Percentiles rank a stretch among this genome's conserved stretches.
Conservation (phyloP, 2,113 vertebrate genomes). For the Mesembrinibis cayennensis region DNA sequence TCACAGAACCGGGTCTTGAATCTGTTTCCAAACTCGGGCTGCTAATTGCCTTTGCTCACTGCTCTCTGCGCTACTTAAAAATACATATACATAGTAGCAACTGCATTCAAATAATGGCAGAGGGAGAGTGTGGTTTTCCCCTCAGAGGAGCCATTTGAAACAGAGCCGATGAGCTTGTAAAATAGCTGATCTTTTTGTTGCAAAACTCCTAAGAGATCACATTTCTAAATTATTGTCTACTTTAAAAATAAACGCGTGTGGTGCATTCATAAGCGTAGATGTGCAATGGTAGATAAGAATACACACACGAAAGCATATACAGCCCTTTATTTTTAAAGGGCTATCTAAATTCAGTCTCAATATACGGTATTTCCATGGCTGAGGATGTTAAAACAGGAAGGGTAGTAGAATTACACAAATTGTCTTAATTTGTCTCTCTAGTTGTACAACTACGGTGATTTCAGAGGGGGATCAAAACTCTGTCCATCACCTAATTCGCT, state of each 20-base stretch:
- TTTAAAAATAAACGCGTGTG: conserved; percentile 19
- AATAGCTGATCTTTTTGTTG: conserved; percentile 35
- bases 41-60: neutral
- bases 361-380: neutral
- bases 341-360: neutral
- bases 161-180: neutral
- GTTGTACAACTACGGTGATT: neutral
- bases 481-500: neutral
- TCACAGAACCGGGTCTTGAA: neutral
- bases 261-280: neutral
- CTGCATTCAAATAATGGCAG: neutral
- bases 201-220: neutral
- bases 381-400: neutral
- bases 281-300: neutral
- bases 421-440: neutral
- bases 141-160: conserved; percentile 4
- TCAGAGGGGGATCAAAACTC: neutral
- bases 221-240: conserved; percentile 29
- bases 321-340: neutral
- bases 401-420: neutral
- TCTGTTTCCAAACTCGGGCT: neutral
- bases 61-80: neutral
- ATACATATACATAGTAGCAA: neutral
- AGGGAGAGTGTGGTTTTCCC: neutral
- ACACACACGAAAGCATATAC: neutral